Percentiles rank a stretch among this genome's conserved stretches.
These are phyloP conservation scores for Nudaria mundana DNA, from an alignment of 2,888 invertebrate species.

Conservation along the genomic window DNA sequence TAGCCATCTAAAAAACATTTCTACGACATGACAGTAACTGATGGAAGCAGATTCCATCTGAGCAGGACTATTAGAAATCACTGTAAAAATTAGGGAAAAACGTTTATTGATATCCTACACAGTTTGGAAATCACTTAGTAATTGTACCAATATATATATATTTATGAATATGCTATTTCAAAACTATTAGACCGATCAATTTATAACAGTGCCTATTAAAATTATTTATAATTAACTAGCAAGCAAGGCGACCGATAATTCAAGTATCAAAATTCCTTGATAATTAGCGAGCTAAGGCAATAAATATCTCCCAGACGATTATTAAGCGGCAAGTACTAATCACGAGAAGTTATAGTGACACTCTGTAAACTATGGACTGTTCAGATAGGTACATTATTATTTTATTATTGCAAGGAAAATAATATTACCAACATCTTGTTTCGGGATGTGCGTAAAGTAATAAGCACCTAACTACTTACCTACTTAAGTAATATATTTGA, in stretches of 20 bases:
- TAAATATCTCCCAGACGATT: constrained; percentile 74
- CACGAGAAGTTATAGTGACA: constrained; percentile 57
- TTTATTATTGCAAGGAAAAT: constrained; percentile 19
- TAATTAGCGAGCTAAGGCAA: constrained; percentile 71
- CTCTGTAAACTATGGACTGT: constrained; percentile 46
- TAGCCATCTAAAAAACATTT: too few species aligned
- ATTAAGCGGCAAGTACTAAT: constrained; percentile 71
- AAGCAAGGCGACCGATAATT: constrained; percentile 57
- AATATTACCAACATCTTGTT: too few species aligned
- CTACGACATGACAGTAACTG: too few species aligned
- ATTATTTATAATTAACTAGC: constrained; percentile 55
- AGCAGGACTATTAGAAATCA: too few species aligned
- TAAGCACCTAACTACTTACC: background rate
- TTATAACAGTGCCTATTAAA: constrained; percentile 44
- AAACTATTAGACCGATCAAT: constrained; percentile 30
- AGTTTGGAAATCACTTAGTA: background rate
- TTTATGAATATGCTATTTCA: constrained; percentile 12
- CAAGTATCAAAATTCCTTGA: constrained; percentile 78
- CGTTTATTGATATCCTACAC: too few species aligned
- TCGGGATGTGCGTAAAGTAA: constrained; percentile 5
- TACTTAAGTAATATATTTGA: background rate
- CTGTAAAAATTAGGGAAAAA: background rate
- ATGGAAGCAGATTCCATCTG: too few species aligned
- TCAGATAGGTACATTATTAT: too few species aligned
- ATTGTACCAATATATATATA: background rate